Percentiles rank a stretch among this genome's conserved stretches.
These are phyloP conservation scores for Lottia scabra DNA, from an alignment of 2,888 invertebrate species.

Conservation along the genomic window DNA sequence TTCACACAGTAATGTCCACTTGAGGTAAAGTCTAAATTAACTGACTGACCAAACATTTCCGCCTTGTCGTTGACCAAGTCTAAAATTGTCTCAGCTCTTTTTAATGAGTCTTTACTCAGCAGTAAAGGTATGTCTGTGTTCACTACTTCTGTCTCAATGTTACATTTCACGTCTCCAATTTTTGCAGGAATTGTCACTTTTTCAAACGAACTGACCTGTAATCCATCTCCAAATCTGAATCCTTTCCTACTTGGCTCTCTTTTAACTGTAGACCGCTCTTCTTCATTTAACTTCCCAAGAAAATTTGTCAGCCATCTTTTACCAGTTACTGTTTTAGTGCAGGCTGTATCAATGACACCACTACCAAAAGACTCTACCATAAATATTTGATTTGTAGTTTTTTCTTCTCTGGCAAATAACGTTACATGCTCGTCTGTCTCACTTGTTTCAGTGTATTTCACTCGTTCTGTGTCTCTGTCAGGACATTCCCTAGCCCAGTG, in stretches of 20 bases:
- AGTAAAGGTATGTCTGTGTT: constrained; percentile 20
- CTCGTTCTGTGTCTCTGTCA: neutral
- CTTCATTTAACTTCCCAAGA: neutral
- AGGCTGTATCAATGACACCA: neutral
- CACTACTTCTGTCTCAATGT: constrained; percentile 22
- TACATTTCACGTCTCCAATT: constrained; percentile 17
- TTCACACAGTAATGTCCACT: constrained; percentile 27
- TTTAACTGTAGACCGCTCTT: constrained; percentile 2
- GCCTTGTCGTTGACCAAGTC: constrained; percentile 21
- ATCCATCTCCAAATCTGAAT: constrained; percentile 27
- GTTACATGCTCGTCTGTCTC: neutral
- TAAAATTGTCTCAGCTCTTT: constrained; percentile 19
- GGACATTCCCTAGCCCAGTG: constrained; percentile 6
- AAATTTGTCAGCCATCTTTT: neutral
- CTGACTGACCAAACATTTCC: constrained; percentile 18
- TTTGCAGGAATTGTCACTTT: constrained; percentile 18
- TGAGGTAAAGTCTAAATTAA: constrained; percentile 24
- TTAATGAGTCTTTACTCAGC: constrained; percentile 24
- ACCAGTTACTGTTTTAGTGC: neutral
- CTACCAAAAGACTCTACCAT: neutral
- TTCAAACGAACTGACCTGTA: constrained; percentile 7
- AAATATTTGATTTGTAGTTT: constrained; percentile 3
- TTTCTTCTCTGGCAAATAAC: neutral
- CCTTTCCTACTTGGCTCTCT: neutral
- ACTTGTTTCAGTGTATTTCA: neutral